Base-by-base conservation (phyloP, 2,113 vertebrate genomes). In the Elanoides forficatus region DNA sequence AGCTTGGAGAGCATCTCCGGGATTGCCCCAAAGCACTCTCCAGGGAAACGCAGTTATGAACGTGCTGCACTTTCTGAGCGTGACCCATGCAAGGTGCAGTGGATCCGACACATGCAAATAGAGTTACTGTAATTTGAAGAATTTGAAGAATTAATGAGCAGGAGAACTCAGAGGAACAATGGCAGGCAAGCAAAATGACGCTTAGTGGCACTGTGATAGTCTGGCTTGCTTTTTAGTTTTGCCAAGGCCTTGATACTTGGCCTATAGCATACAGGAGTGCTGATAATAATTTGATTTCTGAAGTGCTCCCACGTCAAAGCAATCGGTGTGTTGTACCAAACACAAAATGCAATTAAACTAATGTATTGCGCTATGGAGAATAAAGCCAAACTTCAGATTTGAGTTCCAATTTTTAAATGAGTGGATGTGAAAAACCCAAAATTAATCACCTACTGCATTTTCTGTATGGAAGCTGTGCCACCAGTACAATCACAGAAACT, bases 311-410 rank as follows among this genome's bases (percentile, higher is more conserved):
- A 34, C 86, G 84, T 93, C 81, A 88, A 88, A 94, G 80, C 32
- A 40, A 86, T 74, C 13, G 3, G 58, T 73, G 84, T 53, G 25
- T 58, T 59, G 58, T 65, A 90, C 74, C 74, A 73, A 92, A 82
- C 34, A 75, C 50, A 73, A 66, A 91, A 88, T 67, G 42, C 45
- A 91, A 95, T 96, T 96, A 91, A 93, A 58, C 81, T 73, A 95
- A 95, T 93, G 81, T 47, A 85, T 71, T 75, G 53, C 11, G 5
- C 11, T 26, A 56, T 62, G 50, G 50, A 93, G 84, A 95, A 91
- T 58, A 85, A 91, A 91, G 81, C 29, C 47, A 55, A 94, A 85
- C 58, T 63, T 94, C 34, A 45, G 15, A 75, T 59, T 52, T 4
- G 2, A 85, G 70, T 56, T 86, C 78, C 34, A 82, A 75, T 66